Percentiles rank a stretch among this genome's conserved stretches.
phyloP scores from a whole-genome alignment of 2,797 vertebrate genomes.

The Sorex maritimensis region DNA sequence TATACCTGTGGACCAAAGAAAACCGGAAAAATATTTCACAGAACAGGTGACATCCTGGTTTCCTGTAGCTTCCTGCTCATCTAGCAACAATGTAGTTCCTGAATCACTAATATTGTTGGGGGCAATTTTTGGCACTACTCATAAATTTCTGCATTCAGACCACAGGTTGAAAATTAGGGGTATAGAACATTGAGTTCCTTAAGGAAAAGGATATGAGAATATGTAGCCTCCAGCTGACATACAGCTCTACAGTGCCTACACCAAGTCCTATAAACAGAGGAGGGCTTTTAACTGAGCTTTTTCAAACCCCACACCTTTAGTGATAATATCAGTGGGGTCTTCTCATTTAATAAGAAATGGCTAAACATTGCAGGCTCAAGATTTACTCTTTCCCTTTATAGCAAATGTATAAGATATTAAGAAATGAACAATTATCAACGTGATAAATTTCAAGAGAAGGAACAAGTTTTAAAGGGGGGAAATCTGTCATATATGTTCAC shows the following conservation, averaged over 20 bases:
- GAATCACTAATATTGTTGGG: too few species aligned
- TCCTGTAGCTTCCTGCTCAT: too few species aligned
- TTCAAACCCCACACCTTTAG: neutral
- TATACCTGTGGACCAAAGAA: too few species aligned
- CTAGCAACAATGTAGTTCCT: too few species aligned
- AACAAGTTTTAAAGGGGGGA: neutral
- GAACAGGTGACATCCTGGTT: too few species aligned
- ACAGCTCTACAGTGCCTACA: neutral
- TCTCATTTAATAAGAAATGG: neutral
- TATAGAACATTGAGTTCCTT: neutral
- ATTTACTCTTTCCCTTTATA: conserved; percentile 11
- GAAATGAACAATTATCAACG: neutral
- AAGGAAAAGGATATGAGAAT: neutral
- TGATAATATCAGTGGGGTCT: neutral
- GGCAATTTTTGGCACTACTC: too few species aligned
- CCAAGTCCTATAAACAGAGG: neutral
- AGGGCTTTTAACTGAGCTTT: neutral
- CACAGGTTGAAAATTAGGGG: too few species aligned
- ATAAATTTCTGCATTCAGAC: too few species aligned
- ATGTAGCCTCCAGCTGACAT: neutral
- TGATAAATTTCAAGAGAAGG: conserved; percentile 23
- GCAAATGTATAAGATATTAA: neutral
- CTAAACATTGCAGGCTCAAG: neutral
- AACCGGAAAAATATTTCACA: too few species aligned
- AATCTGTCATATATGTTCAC: neutral